Base-by-base conservation (phyloP, 1,140 invertebrate genomes). In the Sitobion miscanthi region DNA sequence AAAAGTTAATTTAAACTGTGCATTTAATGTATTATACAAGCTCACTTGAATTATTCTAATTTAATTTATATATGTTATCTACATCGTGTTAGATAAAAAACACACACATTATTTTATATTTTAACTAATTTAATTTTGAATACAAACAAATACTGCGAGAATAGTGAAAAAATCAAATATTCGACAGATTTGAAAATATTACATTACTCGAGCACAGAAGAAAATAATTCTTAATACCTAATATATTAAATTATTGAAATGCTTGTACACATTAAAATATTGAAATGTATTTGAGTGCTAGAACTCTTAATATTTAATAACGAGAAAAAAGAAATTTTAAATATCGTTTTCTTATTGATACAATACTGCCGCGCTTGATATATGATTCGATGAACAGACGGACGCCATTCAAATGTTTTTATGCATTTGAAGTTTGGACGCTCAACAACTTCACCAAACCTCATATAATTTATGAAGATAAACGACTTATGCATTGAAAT, bases 1-100 rank as follows among this genome's bases (percentile, higher is more conserved):
- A 25, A 89, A 54, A 89, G n/a, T 54, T 89, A 89, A 89, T 87
- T 87, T 87, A 17, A 47, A 87, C 30, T 85, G 77, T 83, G 42
- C 83, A 25, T 83, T 42, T 85, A 85, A 77, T 42, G 42, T 45
- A 45, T 85, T 42, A 85, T 25, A 85, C 82, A 45, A 86, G 83
- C 25, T 86, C 42, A 30, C 45, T n/a, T 47, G 38, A 86, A 86
- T 42, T 25, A 86, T 86, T 86, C 45, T 17, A 30, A 17, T 45
- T 45, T n/a, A 25, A 86, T 86, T 47, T 86, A 30, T 42, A 38
- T 45, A n/a, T 38, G 21, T 38, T 83, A 83, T 83, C 30, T 77
- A 77, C 14, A 77, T 5, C 14, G 5, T n/a, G 62, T 77, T 77
- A 77, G 0, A n/a, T n/a, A n/a, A n/a, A 62, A 30, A 57, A 77